A percentile compares a stretch with the other conserved stretches of the same genome.
Conservation (phyloP, 92 coral and sea anemone species). For the Galaxea fascicularis region DNA sequence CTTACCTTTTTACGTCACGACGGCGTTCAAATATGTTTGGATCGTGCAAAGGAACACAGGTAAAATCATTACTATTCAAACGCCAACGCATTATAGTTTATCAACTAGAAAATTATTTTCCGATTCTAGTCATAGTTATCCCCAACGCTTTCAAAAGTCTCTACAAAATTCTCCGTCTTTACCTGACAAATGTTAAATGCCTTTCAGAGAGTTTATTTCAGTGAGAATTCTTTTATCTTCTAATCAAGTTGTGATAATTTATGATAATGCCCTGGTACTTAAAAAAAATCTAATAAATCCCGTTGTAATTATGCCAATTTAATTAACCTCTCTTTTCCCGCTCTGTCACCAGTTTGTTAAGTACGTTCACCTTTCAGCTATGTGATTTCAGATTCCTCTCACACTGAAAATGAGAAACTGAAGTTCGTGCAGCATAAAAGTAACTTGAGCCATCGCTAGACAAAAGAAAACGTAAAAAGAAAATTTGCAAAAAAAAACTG, state of each 20-base stretch:
- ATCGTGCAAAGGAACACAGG: not conserved
- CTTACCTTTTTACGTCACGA: slow-evolving; percentile 28
- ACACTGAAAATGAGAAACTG: no score
- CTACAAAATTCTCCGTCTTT: not conserved
- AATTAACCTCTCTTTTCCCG: not conserved
- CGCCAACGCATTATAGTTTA: not conserved
- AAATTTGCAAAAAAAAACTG: no score
- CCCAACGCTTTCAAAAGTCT: not conserved
- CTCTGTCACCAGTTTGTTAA: not conserved
- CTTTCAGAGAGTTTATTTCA: not conserved
- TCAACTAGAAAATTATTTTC: not conserved
- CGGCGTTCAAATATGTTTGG: not conserved
- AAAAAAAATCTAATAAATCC: slow-evolving; percentile 1
- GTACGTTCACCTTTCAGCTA: not conserved
- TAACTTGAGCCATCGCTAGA: no score
- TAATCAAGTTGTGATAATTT: slow-evolving; percentile 9
- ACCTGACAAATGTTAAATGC: not conserved
- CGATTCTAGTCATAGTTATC: not conserved
- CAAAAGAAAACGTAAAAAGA: no score
- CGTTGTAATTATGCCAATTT: slow-evolving; percentile 26
- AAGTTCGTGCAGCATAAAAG: no score
- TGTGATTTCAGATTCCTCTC: no score
- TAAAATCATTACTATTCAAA: not conserved
- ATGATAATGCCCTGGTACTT: slow-evolving; percentile 19
- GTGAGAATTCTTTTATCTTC: not conserved